A percentile compares a stretch with the other conserved stretches of the same genome.
Conservation (phyloP, 2,113 vertebrate genomes). For the Pseudorhombus dupliciocellatus region DNA sequence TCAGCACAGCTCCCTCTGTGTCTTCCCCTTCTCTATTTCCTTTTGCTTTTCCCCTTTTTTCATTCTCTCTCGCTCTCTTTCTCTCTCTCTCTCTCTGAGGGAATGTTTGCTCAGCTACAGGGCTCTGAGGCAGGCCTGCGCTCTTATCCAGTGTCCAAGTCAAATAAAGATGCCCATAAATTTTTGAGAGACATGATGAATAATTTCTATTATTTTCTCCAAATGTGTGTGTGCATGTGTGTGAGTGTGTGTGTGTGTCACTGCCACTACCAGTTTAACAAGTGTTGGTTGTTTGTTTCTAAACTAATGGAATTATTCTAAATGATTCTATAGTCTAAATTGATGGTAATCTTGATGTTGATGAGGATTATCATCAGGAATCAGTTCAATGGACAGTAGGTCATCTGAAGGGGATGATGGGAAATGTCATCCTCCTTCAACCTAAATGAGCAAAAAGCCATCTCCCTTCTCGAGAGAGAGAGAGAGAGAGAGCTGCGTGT, state of each 20-base stretch:
- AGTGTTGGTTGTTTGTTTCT: neutral
- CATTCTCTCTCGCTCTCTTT: neutral
- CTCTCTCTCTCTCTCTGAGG: constrained; percentile 26
- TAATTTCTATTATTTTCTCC: constrained; percentile 60
- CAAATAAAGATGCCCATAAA: constrained; percentile 74
- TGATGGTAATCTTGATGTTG: neutral
- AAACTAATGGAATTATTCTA: neutral
- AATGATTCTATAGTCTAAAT: neutral
- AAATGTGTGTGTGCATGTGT: neutral
- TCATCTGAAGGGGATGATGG: too few relatives aligned
- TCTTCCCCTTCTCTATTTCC: constrained; percentile 35
- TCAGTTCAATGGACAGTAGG: neutral
- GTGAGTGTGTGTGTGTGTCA: neutral
- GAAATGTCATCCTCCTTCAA: too few relatives aligned
- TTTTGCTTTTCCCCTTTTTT: constrained; percentile 16
- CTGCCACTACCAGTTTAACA: neutral
- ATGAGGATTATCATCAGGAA: neutral
- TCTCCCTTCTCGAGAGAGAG: too few relatives aligned
- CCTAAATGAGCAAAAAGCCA: too few relatives aligned
- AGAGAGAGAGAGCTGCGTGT: too few relatives aligned
- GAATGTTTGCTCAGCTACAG: constrained; percentile 70
- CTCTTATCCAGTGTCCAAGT: constrained; percentile 68
- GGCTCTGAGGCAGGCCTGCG: constrained; percentile 65
- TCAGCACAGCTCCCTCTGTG: constrained; percentile 55
- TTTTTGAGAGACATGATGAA: constrained; percentile 66